These are phyloP conservation scores for Panthera uncia DNA, from an alignment of 2,113 vertebrate species.

Conservation along the genomic window DNA sequence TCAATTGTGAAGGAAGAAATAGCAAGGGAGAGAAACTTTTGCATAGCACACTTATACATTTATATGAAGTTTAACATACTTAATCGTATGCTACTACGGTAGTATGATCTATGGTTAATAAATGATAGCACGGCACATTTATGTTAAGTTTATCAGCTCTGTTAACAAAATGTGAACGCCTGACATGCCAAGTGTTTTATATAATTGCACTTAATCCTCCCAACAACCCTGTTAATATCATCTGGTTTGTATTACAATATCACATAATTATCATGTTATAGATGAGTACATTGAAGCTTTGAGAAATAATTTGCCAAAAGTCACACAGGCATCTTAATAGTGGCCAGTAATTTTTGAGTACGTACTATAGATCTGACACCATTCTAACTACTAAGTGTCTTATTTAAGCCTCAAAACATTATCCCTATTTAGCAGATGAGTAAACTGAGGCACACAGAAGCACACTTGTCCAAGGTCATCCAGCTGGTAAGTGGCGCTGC, in stretches of 20 bases:
- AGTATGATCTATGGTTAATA: neutral
- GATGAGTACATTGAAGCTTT: neutral
- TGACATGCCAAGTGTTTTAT: neutral
- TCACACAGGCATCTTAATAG: neutral
- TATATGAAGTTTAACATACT: neutral
- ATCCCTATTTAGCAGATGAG: neutral
- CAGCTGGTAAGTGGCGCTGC: neutral
- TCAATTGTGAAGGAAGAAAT: slow-evolving; percentile 5
- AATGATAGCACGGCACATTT: neutral
- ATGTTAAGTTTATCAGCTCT: neutral
- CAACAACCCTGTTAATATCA: neutral
- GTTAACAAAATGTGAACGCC: slow-evolving; percentile 1
- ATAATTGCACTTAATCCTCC: neutral
- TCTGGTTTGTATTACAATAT: neutral
- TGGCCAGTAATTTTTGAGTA: neutral
- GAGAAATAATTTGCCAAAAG: neutral
- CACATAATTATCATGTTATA: neutral
- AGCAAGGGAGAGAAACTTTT: neutral
- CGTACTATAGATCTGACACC: neutral
- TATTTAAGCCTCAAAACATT: slow-evolving; percentile 6
- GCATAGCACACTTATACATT: neutral
- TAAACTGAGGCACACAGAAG: neutral
- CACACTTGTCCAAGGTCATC: neutral
- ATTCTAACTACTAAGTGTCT: neutral
- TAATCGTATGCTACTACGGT: neutral